phyloP scores from a whole-genome alignment of 2,113 vertebrate genomes.

The Elanoides forficatus region DNA sequence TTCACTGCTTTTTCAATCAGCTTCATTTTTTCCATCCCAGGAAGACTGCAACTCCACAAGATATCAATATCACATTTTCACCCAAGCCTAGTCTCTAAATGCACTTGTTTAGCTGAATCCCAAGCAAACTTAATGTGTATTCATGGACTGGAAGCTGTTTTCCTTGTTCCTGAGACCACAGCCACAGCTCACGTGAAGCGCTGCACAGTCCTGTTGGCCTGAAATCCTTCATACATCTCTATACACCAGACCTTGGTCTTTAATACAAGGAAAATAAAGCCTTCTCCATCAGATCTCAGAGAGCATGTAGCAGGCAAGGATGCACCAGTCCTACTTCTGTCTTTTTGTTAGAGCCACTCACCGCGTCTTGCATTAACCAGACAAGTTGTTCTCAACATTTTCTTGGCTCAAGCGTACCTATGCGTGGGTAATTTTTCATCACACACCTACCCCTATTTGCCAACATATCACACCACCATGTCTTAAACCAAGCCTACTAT shows the following conservation, averaged over 20 bases:
- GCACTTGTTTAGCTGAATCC: neutral
- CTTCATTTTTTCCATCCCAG: neutral
- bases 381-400: neutral
- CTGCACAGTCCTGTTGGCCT: neutral
- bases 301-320: neutral
- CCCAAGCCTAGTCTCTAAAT: neutral
- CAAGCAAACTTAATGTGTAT: neutral
- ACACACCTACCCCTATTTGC: neutral
- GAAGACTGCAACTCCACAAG: neutral
- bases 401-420: neutral
- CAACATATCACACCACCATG: neutral
- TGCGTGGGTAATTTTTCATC: neutral
- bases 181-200: neutral
- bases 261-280: neutral
- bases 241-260: neutral
- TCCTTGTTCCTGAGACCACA: neutral
- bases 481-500: neutral
- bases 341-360: neutral
- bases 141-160: neutral
- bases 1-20: neutral
- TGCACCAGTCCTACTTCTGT: neutral
- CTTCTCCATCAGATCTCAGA: neutral
- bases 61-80: neutral
- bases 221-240: rapidly evolving
- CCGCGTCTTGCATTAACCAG: neutral